Percentiles rank a stretch among this genome's conserved stretches.
These are phyloP conservation scores for Drosophila micromelanica DNA, from an alignment of 1,140 invertebrate species.

Conservation along the genomic window DNA sequence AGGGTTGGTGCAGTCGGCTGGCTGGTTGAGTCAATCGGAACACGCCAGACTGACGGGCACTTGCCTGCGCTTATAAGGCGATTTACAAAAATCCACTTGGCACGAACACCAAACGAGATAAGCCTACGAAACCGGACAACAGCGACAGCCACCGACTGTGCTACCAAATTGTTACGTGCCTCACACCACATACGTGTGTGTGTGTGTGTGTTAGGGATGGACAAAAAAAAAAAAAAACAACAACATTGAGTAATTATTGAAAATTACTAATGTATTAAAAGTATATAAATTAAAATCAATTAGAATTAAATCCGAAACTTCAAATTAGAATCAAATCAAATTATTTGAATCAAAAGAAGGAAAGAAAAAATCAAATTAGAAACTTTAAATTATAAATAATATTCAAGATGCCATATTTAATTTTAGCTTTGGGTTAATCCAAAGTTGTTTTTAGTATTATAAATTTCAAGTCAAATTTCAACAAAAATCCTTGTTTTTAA, in stretches of 20 bases:
- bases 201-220: slow-evolving; percentile 3
- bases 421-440: too few relatives aligned
- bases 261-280: not conserved
- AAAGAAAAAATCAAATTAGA: too few relatives aligned
- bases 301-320: not conserved
- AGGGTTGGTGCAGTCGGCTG: slow-evolving; percentile 7
- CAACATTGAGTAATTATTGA: not conserved
- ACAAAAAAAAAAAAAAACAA: not conserved
- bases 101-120: slow-evolving; percentile 67
- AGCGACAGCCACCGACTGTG: slow-evolving; percentile 22
- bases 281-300: not conserved
- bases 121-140: slow-evolving; percentile 57
- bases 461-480: too few relatives aligned
- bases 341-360: too few relatives aligned
- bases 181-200: not conserved
- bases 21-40: slow-evolving; percentile 68
- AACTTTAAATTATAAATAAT: too few relatives aligned
- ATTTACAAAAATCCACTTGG: slow-evolving; percentile 64
- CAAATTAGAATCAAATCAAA: too few relatives aligned
- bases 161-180: slow-evolving; percentile 18
- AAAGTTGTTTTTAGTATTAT: too few relatives aligned
- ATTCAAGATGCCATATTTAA: too few relatives aligned
- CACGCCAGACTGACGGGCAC: slow-evolving; percentile 80
- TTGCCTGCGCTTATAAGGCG: slow-evolving; percentile 61
- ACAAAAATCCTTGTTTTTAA: too few relatives aligned